Evolutionary conservation across 35 echinoderm and acorn worm genomes (phyloP).

Genomic region (Apostichopus parvimensis): DNA sequence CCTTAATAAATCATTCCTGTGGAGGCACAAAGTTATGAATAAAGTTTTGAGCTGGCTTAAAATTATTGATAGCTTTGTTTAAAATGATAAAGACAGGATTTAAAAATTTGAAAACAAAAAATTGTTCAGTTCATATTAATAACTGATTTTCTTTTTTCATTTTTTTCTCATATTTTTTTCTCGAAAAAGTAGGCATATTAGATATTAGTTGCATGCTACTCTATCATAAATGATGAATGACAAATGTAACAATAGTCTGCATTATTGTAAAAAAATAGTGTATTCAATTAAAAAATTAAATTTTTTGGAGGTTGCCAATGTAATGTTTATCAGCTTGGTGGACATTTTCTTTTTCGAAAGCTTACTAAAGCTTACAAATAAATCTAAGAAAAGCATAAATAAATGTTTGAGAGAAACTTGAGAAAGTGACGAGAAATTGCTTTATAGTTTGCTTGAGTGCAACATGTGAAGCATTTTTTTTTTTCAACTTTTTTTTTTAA

Average conservation of each 20-base stretch:
- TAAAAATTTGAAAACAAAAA: not conserved
- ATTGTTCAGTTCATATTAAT: not conserved
- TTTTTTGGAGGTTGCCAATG: not conserved
- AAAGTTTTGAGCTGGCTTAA: constrained; percentile 43
- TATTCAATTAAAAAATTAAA: constrained; percentile 9
- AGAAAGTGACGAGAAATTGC: not conserved
- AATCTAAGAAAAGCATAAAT: not conserved
- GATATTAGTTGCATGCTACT: constrained; percentile 17
- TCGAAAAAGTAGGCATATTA: not conserved
- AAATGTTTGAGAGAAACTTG: not conserved
- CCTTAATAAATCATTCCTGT: constrained; percentile 36
- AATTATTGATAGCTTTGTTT: constrained; percentile 46
- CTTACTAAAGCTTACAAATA: too few species aligned
- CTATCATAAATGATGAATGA: not conserved
- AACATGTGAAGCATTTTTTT: not conserved
- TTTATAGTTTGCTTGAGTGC: too few species aligned
- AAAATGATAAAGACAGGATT: not conserved
- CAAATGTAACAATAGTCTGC: constrained; percentile 19
- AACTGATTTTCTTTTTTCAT: not conserved
- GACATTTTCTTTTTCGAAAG: not conserved
- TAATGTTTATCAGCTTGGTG: not conserved
- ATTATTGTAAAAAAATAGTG: constrained; percentile 41
- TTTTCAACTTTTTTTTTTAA: not conserved
- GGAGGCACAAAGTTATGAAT: constrained; percentile 41
- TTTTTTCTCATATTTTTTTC: not conserved